Evolutionary conservation across 2,797 vertebrate species (phyloP), one percentile per base, ranked within the genome.

Genomic region (Brachyalestes nurse): DNA sequence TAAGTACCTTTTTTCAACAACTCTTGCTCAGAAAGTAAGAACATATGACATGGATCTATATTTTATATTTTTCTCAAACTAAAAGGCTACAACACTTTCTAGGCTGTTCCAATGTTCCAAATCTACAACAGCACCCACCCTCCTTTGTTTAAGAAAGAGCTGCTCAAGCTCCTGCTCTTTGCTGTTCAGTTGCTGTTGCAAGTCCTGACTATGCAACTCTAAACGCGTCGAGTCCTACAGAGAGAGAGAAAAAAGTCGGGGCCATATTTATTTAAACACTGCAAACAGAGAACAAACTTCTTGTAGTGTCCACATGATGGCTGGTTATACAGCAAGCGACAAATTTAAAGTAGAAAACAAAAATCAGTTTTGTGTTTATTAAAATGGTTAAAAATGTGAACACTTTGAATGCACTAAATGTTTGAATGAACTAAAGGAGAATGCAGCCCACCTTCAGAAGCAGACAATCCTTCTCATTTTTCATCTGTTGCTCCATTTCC

Each of bases 401-500:
- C n/a, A n/a, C n/a, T n/a, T n/a, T n/a, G n/a, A n/a, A n/a, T n/a
- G n/a, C n/a, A n/a, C n/a, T n/a, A n/a, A n/a, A n/a, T n/a, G n/a
- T n/a, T n/a, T n/a, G n/a, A n/a, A n/a, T n/a, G n/a, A 3, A 23
- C 19, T 72, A 14, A n/a, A 16, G 34, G 1, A 1, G 19, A 19
- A 45, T 67, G 19, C 16, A 3, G 34, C 58, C 86, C 86, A 97
- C 97, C 91, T 96, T 96, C 6, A 97, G 86, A 2, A 95, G 85
- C 78, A 96, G 92, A 77, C 92, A 86, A 19, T 97, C 96, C 81
- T 97, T 96, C 88, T 98, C 96, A 0, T 91, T 94, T 84, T 95
- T 96, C 80, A 99, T 97, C 84, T 98, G 96, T 28, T 96, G 96
- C 75, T 99, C 97, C 97, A 98, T 98, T 92, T 99, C 98, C 81